Evolutionary conservation across 2,888 invertebrate species (phyloP).

Genomic region (Oligia latruncula): DNA sequence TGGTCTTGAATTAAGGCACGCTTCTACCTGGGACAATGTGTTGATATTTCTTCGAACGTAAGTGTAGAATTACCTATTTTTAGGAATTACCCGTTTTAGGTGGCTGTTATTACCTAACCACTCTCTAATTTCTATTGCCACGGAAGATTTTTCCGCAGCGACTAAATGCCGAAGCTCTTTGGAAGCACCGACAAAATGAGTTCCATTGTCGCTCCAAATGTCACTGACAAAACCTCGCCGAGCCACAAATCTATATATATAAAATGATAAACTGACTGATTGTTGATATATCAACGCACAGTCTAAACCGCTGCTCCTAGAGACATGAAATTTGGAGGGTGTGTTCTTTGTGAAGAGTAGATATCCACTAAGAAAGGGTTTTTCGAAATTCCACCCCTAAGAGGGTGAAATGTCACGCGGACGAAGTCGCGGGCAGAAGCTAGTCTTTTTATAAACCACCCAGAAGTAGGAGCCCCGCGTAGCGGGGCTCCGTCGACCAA

Average conservation of each 20-base stretch:
- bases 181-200: conserved; percentile 11
- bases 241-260: neutral
- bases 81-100: neutral
- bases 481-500: too few species aligned
- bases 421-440: too few species aligned
- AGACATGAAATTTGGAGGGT: too few species aligned
- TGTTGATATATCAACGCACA: too few species aligned
- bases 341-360: too few species aligned
- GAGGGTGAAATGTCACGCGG: too few species aligned
- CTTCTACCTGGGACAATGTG: conserved; percentile 1
- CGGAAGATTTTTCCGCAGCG: conserved; percentile 14
- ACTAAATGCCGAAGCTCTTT: conserved; percentile 16
- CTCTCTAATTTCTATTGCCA: conserved; percentile 16
- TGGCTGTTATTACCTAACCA: conserved; percentile 14
- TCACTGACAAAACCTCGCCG: conserved; percentile 3
- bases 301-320: too few species aligned
- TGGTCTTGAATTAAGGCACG: conserved; percentile 12
- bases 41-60: conserved; percentile 3
- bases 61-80: neutral
- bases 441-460: too few species aligned
- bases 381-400: too few species aligned
- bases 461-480: too few species aligned
- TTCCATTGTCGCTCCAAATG: conserved; percentile 20
- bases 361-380: too few species aligned
- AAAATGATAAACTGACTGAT: too few species aligned